Conservation (phyloP, 2,113 vertebrate species). For the Dipodomys spectabilis region DNA sequence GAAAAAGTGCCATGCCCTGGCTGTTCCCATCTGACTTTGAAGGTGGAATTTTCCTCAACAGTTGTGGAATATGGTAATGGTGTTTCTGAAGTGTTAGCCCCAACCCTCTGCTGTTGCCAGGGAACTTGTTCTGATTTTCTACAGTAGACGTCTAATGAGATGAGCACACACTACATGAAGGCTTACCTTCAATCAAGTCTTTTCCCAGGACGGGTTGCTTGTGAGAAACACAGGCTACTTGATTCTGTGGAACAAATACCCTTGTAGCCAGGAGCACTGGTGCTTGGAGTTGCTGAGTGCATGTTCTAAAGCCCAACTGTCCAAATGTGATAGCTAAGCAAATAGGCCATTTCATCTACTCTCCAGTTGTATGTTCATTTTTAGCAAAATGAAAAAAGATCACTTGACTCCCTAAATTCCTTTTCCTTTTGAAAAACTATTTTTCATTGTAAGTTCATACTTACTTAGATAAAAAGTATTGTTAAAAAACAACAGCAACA, state of each 20-base stretch:
- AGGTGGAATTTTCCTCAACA: conserved; percentile 95
- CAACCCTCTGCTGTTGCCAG: not conserved
- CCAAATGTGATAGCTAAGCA: not conserved
- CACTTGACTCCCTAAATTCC: not conserved
- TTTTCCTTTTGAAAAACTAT: conserved; percentile 39
- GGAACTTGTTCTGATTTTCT: not conserved
- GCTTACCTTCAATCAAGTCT: not conserved
- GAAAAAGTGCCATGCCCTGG: conserved; percentile 87
- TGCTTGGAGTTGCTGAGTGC: not conserved
- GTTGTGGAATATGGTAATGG: conserved; percentile 95
- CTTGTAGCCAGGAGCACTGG: not conserved
- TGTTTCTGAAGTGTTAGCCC: not conserved
- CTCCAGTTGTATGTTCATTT: not conserved
- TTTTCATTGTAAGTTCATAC: not conserved
- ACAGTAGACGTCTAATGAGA: not conserved
- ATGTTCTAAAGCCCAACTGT: not conserved
- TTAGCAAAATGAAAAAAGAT: not conserved
- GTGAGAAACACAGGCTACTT: not conserved
- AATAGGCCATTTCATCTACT: not conserved
- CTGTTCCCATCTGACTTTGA: conserved; percentile 92
- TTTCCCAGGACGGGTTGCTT: not conserved
- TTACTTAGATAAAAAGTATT: not conserved
- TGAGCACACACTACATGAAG: not conserved
- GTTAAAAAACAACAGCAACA: too few relatives aligned
- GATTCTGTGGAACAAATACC: not conserved